phyloP scores from a whole-genome alignment of 2,797 vertebrate genomes.

The Schizopygopsis malacanthus region DNA sequence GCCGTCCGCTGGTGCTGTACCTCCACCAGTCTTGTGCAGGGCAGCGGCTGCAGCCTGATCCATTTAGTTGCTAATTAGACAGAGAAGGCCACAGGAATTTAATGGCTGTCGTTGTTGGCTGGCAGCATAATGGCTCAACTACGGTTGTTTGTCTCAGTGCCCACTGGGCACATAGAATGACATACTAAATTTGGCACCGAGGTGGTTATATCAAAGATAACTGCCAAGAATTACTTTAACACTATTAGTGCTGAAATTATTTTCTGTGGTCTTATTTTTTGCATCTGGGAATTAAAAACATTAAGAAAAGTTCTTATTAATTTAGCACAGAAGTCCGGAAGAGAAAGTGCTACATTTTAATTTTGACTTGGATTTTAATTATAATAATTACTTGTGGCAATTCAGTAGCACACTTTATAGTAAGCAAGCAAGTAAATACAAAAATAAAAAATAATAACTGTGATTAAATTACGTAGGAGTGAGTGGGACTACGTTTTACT shows the following conservation, averaged over 20 bases:
- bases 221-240: conserved; percentile 19
- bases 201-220: background rate
- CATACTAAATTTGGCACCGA: background rate
- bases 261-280: background rate
- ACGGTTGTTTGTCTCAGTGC: conserved; percentile 6
- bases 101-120: conserved; percentile 33
- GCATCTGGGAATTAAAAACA: background rate
- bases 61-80: conserved; percentile 58
- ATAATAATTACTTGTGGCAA: background rate
- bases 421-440: background rate
- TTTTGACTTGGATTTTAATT: background rate
- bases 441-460: background rate
- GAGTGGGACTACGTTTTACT: background rate
- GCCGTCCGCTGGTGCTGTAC: background rate
- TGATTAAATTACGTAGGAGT: background rate
- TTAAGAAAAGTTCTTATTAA: background rate
- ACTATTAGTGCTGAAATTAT: conserved; percentile 2
- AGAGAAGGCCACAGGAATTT: conserved; percentile 50
- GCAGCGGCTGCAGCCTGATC: conserved; percentile 31
- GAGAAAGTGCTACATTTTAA: background rate
- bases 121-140: conserved; percentile 15
- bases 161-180: background rate
- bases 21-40: conserved; percentile 1
- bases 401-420: background rate
- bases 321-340: background rate